Percentiles rank a stretch among this genome's conserved stretches.
phyloP scores from a whole-genome alignment of 2,113 vertebrate genomes.

The Hepsetus odoe region DNA sequence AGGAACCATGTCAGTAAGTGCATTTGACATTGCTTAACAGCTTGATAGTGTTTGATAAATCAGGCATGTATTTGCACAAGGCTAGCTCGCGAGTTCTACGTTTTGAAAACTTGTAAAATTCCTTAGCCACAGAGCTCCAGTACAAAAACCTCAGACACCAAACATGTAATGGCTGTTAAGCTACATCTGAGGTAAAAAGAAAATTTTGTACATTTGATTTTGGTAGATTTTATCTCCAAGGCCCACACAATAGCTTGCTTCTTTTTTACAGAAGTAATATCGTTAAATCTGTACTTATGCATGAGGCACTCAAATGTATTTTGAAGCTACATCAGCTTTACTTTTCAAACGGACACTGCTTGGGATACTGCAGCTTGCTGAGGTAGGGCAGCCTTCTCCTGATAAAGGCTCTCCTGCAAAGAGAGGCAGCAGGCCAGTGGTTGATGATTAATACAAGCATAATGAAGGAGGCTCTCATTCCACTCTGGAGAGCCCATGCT shows the following conservation, averaged over 20 bases:
- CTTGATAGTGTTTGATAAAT: neutral
- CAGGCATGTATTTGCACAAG: neutral
- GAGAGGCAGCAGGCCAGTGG: slow-evolving; percentile 42
- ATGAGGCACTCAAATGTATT: slow-evolving; percentile 24
- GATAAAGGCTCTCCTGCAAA: slow-evolving; percentile 38
- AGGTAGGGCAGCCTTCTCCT: slow-evolving; percentile 14
- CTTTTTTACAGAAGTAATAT: neutral
- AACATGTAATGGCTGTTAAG: no score
- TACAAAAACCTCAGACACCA: no score
- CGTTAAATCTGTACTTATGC: neutral
- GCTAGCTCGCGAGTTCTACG: no score
- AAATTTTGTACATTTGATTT: no score
- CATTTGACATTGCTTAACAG: neutral
- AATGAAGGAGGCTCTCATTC: slow-evolving; percentile 69
- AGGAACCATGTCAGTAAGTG: neutral
- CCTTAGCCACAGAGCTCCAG: no score
- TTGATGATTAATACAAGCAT: slow-evolving; percentile 57
- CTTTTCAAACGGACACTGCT: slow-evolving; percentile 17
- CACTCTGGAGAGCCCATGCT: slow-evolving; percentile 62
- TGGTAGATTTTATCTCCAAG: neutral
- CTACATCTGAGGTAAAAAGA: no score
- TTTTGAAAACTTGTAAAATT: no score
- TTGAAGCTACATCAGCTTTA: neutral
- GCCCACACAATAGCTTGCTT: neutral
- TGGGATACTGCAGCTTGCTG: neutral